phyloP scores from a whole-genome alignment of 1,140 invertebrate species.

The Aplysia californica region DNA sequence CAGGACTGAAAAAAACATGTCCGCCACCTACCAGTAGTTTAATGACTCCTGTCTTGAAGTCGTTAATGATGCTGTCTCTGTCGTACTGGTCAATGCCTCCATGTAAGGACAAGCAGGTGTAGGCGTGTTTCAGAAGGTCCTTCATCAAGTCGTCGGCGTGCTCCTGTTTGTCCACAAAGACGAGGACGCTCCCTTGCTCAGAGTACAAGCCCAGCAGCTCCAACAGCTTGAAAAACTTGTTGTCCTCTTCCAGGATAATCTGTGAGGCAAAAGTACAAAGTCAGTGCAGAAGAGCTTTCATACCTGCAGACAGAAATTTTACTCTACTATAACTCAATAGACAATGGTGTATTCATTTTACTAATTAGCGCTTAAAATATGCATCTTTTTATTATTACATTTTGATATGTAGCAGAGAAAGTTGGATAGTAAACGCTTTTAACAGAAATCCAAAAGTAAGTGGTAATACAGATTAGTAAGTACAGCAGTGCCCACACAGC shows the following conservation, averaged over 20 bases:
- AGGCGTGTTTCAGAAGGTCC: conserved; percentile 95
- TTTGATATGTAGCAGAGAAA: no score
- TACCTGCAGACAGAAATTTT: no score
- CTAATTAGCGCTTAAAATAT: no score
- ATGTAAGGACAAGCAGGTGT: conserved; percentile 96
- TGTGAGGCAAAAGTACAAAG: conserved; percentile 32
- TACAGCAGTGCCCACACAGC: no score
- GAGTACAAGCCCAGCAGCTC: conserved; percentile 96
- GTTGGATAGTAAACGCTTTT: no score
- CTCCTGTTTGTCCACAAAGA: conserved; percentile 99
- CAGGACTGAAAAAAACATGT: not conserved
- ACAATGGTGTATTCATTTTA: no score
- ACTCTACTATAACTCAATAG: no score
- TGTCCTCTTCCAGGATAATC: conserved; percentile 91
- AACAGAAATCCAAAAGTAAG: no score
- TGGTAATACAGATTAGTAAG: no score
- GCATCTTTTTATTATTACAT: no score
- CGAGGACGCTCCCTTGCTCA: conserved; percentile 91
- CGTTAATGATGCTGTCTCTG: conserved; percentile 96
- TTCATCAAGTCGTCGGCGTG: conserved; percentile 93
- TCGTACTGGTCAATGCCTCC: conserved; percentile 99
- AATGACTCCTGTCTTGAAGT: conserved; percentile 94
- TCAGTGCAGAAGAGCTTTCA: no score
- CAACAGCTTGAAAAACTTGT: conserved; percentile 97
- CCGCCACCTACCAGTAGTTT: conserved; percentile 72